Evolutionary conservation across 2,113 vertebrate genomes (phyloP), one percentile per base, ranked within the genome.

Genomic region (Diadophis punctatus): DNA sequence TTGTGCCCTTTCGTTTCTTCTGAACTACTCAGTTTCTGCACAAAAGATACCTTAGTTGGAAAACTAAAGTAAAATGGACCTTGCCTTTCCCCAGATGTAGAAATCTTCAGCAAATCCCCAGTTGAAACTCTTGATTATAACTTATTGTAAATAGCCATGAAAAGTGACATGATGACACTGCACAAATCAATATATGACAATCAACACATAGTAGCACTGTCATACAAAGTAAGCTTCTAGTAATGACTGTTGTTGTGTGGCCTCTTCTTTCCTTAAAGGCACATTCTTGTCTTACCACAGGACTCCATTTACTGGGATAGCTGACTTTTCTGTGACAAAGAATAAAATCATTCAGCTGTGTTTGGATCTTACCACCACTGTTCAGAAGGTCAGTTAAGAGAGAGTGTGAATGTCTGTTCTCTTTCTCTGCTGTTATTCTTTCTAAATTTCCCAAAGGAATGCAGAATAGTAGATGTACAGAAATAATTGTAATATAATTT

Each of bases 341-440:
- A 99, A 99, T 97, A 99, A 99, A 97, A 99, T 99, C 96, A 99
- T 99, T 96, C 99, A 99, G 93, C 98, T 99, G 90, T 99, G 99
- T 96, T 97, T 99, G 97, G 98, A 99, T 95, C 97, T 99, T 95
- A 99, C 99, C 89, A 99, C 99, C 88, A 98, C 98, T 85, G 99
- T 99, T 96, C 99, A 99, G 96, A 98, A 99, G 99, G 99, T 99
- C 95, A 97, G 98, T 94, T 94, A 93, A 90, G 23, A 11, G 18
- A 16, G 22, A 3, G 48, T 48, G 93, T 92, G 49, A 89, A 0
- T 48, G 25, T 30, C 4, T 80, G 30, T 52, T 0, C 23, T 23
- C 51, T 43, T 25, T 68, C 14, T 12, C 12, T 3, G 4, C 20
- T 4, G 10, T 74, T 52, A 51, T 53, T 60, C 34, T 51, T 53